These are phyloP conservation scores for Neosilurus hyrtlii DNA, from an alignment of 2,797 vertebrate species.

Conservation along the genomic window DNA sequence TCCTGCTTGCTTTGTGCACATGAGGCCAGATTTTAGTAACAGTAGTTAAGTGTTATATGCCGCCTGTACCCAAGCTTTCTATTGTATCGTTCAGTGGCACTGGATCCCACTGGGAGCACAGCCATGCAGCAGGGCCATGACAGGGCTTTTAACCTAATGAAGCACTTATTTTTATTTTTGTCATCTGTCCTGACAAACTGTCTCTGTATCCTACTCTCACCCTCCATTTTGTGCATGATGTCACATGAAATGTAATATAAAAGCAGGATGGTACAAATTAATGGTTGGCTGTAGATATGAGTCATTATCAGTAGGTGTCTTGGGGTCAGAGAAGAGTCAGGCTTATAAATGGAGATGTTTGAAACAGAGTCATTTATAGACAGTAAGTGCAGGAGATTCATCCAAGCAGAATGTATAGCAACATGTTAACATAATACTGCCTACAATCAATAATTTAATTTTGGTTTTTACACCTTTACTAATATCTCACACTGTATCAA, in stretches of 20 bases:
- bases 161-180: constrained; percentile 45
- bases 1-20: not conserved
- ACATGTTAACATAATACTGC: not conserved
- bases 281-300: constrained; percentile 12
- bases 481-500: not conserved
- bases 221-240: constrained; percentile 1
- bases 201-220: constrained; percentile 35
- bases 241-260: constrained; percentile 9
- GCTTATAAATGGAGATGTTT: constrained; percentile 6
- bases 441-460: too few species aligned
- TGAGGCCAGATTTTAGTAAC: not conserved
- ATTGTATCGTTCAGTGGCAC: not conserved
- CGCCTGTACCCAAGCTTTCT: not conserved
- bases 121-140: constrained; percentile 16
- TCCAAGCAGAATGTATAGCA: not conserved
- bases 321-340: constrained; percentile 17
- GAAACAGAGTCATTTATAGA: constrained; percentile 14
- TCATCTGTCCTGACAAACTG: constrained; percentile 53
- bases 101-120: constrained; percentile 11
- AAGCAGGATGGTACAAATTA: constrained; percentile 22
- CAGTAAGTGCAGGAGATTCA: not conserved
- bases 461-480: not conserved
- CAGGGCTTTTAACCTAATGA: constrained; percentile 53
- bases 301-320: constrained; percentile 1
- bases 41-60: not conserved